A percentile compares a stretch with the other conserved stretches of the same genome.
phyloP scores from a whole-genome alignment of 2,888 invertebrate species.

The Craniophora ligustri region DNA sequence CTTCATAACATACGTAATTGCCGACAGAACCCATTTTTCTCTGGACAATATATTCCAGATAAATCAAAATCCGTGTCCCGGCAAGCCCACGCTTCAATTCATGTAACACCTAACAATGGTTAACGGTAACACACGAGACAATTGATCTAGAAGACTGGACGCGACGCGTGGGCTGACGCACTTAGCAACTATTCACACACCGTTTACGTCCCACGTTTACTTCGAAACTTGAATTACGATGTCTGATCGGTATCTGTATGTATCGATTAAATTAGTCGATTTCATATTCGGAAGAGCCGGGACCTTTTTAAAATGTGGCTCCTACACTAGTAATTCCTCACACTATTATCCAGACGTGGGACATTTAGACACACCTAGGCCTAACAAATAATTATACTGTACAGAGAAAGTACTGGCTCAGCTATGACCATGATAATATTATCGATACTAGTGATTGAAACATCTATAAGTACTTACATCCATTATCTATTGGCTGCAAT shows the following conservation, averaged over 20 bases:
- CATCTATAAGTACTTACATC: too few relatives aligned
- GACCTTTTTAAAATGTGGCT: too few relatives aligned
- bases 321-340: too few relatives aligned
- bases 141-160: slow-evolving; percentile 49
- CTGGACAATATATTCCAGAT: slow-evolving; percentile 18
- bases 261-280: too few relatives aligned
- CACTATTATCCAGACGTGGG: too few relatives aligned
- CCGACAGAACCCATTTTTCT: slow-evolving; percentile 17
- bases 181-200: slow-evolving; percentile 41
- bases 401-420: too few relatives aligned
- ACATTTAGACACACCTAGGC: too few relatives aligned
- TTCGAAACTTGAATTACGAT: background rate
- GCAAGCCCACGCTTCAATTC: slow-evolving; percentile 31
- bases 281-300: background rate
- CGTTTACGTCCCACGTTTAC: slow-evolving; percentile 31
- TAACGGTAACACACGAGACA: slow-evolving; percentile 48
- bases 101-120: slow-evolving; percentile 38
- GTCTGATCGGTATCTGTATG: background rate
- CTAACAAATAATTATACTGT: too few relatives aligned
- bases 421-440: too few relatives aligned
- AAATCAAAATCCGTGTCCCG: slow-evolving; percentile 35
- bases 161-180: slow-evolving; percentile 38
- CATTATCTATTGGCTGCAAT: too few relatives aligned
- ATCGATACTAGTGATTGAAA: too few relatives aligned
- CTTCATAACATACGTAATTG: too few relatives aligned